Percentiles rank a stretch among this genome's conserved stretches.
Conservation (phyloP, 1,140 invertebrate species). For the Drosophila willistoni region DNA sequence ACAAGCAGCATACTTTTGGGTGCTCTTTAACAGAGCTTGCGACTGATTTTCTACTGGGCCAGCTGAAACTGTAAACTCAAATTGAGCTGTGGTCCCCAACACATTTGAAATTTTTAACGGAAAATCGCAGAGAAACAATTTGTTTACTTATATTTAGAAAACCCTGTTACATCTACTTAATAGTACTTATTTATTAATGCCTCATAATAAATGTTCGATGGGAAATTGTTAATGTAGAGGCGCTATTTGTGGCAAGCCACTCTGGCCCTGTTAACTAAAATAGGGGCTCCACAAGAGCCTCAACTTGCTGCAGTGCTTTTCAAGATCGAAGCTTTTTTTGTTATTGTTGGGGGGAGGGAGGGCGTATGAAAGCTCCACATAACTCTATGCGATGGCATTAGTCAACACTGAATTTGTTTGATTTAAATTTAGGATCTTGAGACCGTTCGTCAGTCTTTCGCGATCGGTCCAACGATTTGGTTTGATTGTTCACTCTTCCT, state of each 20-base stretch:
- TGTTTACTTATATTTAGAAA: too few species aligned
- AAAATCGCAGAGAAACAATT: too few species aligned
- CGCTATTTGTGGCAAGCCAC: not conserved
- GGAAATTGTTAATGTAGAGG: too few species aligned
- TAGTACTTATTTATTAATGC: too few species aligned
- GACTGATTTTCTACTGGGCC: not conserved
- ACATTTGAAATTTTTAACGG: not conserved
- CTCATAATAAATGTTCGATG: too few species aligned
- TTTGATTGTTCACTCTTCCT: constrained; percentile 9
- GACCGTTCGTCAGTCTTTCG: constrained; percentile 5
- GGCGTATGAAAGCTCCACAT: not conserved
- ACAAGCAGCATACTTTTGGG: not conserved
- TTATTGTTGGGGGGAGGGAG: too few species aligned
- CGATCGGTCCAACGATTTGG: constrained; percentile 11
- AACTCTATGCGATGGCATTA: not conserved
- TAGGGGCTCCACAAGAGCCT: not conserved
- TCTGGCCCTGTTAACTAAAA: not conserved
- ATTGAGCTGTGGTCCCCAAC: not conserved
- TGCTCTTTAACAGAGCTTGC: not conserved
- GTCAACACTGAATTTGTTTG: not conserved
- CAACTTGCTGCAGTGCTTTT: not conserved
- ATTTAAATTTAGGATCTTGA: constrained; percentile 8
- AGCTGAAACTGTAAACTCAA: not conserved
- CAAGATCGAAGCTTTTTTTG: not conserved
- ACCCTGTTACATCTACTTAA: too few species aligned